Conservation (phyloP, 2,888 invertebrate species). For the Copidosoma aretas region DNA sequence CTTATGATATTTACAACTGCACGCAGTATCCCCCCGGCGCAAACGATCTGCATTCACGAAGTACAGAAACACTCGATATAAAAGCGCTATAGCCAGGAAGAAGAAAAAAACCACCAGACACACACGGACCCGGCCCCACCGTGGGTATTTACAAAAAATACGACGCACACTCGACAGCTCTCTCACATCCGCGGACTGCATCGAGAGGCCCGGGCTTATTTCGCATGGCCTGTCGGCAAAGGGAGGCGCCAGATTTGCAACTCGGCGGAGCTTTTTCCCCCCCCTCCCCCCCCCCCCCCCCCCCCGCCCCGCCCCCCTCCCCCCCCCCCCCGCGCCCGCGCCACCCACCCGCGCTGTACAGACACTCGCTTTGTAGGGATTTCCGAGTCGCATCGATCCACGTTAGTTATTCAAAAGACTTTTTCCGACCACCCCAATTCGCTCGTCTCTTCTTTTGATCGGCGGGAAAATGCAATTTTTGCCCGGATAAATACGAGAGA, state of each 20-base stretch:
- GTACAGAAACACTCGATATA: no score
- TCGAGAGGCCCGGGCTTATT: conserved; percentile 61
- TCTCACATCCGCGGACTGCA: conserved; percentile 59
- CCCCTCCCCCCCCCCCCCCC: not conserved
- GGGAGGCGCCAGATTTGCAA: conserved; percentile 59
- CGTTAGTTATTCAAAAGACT: not conserved
- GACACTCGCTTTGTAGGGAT: conserved; percentile 60
- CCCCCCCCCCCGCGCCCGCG: conserved; percentile 18
- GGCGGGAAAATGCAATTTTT: conserved; percentile 31
- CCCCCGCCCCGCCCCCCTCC: not conserved
- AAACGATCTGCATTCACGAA: no score
- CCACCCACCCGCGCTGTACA: conserved; percentile 51
- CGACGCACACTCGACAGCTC: conserved; percentile 26
- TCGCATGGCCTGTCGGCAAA: conserved; percentile 60
- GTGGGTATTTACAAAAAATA: no score
- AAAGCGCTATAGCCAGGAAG: not conserved
- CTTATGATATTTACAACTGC: not conserved
- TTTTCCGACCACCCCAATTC: conserved; percentile 31
- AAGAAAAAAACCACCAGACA: not conserved
- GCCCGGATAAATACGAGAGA: not conserved
- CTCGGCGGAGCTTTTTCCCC: conserved; percentile 52
- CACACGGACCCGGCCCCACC: not conserved
- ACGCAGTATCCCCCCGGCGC: no score
- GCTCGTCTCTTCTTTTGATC: conserved; percentile 19
- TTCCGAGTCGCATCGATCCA: conserved; percentile 44